Evolutionary conservation across 2,888 invertebrate genomes (phyloP), one percentile per base, ranked within the genome.

Genomic region (Caenorhabditis wallacei): DNA sequence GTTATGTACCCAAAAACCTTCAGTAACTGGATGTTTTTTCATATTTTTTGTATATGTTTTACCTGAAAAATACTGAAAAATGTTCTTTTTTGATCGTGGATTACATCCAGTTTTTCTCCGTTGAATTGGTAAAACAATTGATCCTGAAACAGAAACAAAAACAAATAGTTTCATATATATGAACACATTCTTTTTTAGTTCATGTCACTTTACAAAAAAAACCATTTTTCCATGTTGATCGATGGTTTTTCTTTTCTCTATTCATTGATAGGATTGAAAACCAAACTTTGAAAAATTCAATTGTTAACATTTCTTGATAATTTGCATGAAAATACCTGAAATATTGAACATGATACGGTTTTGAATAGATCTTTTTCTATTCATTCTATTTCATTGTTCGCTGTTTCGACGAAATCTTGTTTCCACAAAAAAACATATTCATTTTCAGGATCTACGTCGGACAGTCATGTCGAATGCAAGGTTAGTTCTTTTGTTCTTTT

Each of bases 391-490:
- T 18, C 40, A 48, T 69, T 69, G 57, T 61, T 61, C 30, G 51
- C n/a, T n/a, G n/a, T 64, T 35, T 48, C 18, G 20, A 3, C 20
- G 18, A 61, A 51, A 35, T 43, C 37, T 46, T 13, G 18, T 51
- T 61, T 56, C 30, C 13, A n/a, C 18, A 7, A 18, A 56, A 56
- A 69, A 24, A 26, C 43, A 24, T 43, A 7, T 57, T 51, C 13
- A 56, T 59, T 82, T 82, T 68, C 78, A 82, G 82, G 82, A 82
- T 63, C 78, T 82, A 66, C 82, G 82, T 18, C 75, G 78, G 35
- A 66, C 64, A 68, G 72, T 82, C 63, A 82, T 82, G 82, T 78
- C 82, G 72, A 78, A 72, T 35, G 78, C 82, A 56, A 75, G 82
- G 82, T 78, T 30, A 63, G 78, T 82, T 72, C 51, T 71, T 71